phyloP scores from a whole-genome alignment of 2,797 vertebrate species.

The Parauchenoglanis punctatus region DNA sequence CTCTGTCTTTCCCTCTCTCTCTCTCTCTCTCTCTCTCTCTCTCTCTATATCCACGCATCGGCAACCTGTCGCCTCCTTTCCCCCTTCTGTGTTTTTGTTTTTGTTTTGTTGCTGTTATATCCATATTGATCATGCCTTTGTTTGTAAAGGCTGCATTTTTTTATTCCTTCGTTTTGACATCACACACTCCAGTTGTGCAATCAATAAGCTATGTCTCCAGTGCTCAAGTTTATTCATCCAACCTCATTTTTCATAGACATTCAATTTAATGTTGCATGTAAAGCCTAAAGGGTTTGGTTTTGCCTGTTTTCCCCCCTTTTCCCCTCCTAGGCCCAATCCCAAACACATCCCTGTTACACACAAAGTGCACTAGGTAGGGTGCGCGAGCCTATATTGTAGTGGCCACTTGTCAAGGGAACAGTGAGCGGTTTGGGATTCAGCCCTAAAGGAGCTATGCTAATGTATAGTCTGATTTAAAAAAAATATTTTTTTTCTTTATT shows the following conservation, averaged over 20 bases:
- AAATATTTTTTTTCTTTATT: not conserved
- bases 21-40: not conserved
- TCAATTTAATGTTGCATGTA: not conserved
- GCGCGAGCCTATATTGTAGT: not conserved
- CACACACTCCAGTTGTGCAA: not conserved
- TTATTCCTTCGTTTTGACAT: not conserved
- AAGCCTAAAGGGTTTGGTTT: not conserved
- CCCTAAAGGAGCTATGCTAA: not conserved
- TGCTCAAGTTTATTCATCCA: not conserved
- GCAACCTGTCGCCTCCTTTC: constrained; percentile 57
- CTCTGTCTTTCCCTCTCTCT: constrained; percentile 71
- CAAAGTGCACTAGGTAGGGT: not conserved
- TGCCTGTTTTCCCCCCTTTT: no score
- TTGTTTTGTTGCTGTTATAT: not conserved
- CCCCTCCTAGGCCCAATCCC: not conserved
- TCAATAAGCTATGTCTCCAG: not conserved
- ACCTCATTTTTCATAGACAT: not conserved
- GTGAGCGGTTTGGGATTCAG: not conserved
- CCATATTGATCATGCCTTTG: not conserved
- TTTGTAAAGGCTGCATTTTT: not conserved
- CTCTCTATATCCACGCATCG: constrained; percentile 58
- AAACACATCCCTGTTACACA: not conserved
- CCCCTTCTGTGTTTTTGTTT: constrained; percentile 38
- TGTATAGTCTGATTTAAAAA: no score
- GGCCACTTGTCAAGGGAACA: not conserved